phyloP scores from a whole-genome alignment of 2,113 vertebrate genomes.

The Toxostoma redivivum region DNA sequence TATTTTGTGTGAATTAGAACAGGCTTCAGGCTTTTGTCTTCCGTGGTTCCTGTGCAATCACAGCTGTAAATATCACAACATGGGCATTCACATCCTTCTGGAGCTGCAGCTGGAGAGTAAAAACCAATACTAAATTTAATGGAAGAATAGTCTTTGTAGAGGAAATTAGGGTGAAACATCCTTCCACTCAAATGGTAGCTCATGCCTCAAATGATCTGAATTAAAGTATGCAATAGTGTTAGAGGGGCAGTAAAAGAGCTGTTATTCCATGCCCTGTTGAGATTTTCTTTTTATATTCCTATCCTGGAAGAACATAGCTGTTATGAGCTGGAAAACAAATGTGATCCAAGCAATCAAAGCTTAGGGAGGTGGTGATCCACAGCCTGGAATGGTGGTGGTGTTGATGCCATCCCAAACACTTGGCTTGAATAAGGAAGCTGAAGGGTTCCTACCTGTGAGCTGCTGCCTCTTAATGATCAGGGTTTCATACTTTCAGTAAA shows the following conservation, averaged over 20 bases:
- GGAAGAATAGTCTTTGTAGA: neutral
- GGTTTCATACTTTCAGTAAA: neutral
- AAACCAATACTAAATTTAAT: neutral
- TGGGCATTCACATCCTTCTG: neutral
- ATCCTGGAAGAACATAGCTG: neutral
- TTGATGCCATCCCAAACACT: neutral
- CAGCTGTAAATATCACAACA: neutral
- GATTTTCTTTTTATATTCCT: neutral
- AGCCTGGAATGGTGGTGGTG: neutral
- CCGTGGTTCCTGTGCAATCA: neutral
- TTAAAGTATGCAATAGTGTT: neutral
- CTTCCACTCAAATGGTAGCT: neutral
- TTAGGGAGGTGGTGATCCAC: neutral
- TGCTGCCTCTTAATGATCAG: neutral
- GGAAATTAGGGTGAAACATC: neutral
- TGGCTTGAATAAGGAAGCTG: neutral
- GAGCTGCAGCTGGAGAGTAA: neutral
- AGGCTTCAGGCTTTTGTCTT: neutral
- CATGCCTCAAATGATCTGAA: neutral
- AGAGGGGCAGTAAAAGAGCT: neutral
- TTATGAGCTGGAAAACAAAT: neutral
- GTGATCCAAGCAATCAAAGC: neutral
- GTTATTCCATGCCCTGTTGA: neutral
- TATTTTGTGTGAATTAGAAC: neutral
- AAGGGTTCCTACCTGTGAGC: fast-evolving